Evolutionary conservation across 2,888 invertebrate genomes (phyloP).

Genomic region (Gandaritis pyraliata): DNA sequence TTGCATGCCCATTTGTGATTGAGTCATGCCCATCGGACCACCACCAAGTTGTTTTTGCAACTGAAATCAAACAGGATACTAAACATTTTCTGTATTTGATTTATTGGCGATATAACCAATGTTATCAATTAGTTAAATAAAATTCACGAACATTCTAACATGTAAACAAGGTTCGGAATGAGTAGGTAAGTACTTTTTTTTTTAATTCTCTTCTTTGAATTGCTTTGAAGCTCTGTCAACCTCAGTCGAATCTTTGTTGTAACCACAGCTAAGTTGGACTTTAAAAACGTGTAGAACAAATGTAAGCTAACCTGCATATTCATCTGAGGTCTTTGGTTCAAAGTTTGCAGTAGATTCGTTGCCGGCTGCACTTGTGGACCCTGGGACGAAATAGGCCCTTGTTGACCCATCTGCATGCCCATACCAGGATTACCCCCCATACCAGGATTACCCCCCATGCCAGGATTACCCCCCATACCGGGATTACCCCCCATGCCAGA

Average conservation of each 20-base stretch:
- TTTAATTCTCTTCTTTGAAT: no score
- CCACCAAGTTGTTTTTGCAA: constrained; percentile 84
- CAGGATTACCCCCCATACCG: constrained; percentile 65
- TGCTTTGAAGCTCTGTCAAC: no score
- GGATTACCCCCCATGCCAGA: constrained; percentile 60
- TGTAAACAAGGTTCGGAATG: no score
- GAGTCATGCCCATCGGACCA: constrained; percentile 83
- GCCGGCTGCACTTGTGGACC: constrained; percentile 84
- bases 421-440: constrained; percentile 66
- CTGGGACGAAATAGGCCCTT: constrained; percentile 75
- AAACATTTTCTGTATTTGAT: no score
- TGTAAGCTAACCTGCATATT: constrained; percentile 70
- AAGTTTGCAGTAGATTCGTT: constrained; percentile 89
- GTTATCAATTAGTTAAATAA: no score
- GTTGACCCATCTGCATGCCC: constrained; percentile 75
- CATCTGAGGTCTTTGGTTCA: constrained; percentile 87
- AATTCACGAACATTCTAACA: no score
- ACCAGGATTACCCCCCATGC: constrained; percentile 67
- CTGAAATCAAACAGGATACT: constrained; percentile 12
- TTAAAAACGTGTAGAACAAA: neutral
- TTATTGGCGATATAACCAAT: no score
- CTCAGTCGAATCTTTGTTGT: no score
- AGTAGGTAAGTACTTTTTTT: no score
- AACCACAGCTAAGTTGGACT: no score
- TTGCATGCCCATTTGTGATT: constrained; percentile 84